These are phyloP conservation scores for Augiades crinisus DNA, from an alignment of 2,888 invertebrate species.

Conservation along the genomic window DNA sequence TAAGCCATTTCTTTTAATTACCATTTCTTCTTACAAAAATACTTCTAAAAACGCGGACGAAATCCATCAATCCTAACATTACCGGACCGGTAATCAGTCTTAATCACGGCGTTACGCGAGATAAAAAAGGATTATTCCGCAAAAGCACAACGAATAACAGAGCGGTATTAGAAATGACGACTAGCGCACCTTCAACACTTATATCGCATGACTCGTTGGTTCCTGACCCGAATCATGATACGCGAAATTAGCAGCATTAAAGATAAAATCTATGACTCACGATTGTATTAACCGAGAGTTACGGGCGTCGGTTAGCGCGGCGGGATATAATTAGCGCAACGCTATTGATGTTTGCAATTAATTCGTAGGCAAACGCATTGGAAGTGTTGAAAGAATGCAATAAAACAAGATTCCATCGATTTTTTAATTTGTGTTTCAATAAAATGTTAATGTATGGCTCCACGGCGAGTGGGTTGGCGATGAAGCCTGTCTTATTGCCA, in stretches of 20 bases:
- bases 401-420: not conserved
- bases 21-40: too few relatives aligned
- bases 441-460: too few relatives aligned
- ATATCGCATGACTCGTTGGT: conserved; percentile 30
- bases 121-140: conserved; percentile 14
- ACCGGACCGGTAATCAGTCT: not conserved
- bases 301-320: conserved; percentile 1
- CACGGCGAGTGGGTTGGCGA: too few relatives aligned
- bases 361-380: conserved; percentile 6
- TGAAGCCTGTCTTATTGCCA: too few relatives aligned
- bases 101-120: not conserved
- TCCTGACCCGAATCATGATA: conserved; percentile 30
- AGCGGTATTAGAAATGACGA: conserved; percentile 28
- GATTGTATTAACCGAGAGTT: conserved; percentile 14
- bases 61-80: not conserved
- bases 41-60: too few relatives aligned
- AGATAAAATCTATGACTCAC: conserved; percentile 27
- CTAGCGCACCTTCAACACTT: conserved; percentile 27
- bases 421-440: not conserved
- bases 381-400: conserved; percentile 5
- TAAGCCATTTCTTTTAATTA: too few relatives aligned
- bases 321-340: conserved; percentile 2
- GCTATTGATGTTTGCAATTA: conserved; percentile 13
- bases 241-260: conserved; percentile 31
- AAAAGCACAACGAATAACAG: not conserved